phyloP scores from a whole-genome alignment of 1,140 invertebrate genomes.

The Drosophila yakuba region DNA sequence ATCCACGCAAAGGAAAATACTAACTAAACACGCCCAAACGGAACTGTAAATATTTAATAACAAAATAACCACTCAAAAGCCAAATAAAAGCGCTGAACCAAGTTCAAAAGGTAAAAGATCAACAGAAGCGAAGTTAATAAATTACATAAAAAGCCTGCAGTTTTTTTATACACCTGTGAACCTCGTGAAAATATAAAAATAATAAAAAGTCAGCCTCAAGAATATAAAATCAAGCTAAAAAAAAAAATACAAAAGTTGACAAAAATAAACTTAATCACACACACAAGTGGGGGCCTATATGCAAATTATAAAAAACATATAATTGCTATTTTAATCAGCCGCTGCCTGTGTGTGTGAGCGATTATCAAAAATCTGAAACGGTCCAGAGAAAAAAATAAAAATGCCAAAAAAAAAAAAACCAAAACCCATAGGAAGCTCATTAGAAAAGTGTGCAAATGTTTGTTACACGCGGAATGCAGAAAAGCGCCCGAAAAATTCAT shows the following conservation, averaged over 20 bases:
- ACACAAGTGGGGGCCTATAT: constrained; percentile 29
- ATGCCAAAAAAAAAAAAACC: background rate
- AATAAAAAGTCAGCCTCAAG: constrained; percentile 30
- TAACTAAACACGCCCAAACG: constrained; percentile 14
- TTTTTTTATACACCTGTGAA: constrained; percentile 37
- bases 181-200: constrained; percentile 24
- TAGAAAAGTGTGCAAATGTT: constrained; percentile 72
- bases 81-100: constrained; percentile 6
- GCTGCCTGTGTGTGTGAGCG: constrained; percentile 31
- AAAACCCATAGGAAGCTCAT: constrained; percentile 38
- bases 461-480: constrained; percentile 66
- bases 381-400: constrained; percentile 6
- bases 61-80: constrained; percentile 8
- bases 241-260: constrained; percentile 58
- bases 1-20: constrained; percentile 18
- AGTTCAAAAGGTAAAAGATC: constrained; percentile 40
- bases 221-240: constrained; percentile 23
- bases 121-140: constrained; percentile 28
- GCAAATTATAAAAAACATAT: constrained; percentile 43
- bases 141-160: constrained; percentile 47
- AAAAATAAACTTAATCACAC: constrained; percentile 77
- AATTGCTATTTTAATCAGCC: constrained; percentile 49
- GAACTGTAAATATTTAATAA: constrained; percentile 57
- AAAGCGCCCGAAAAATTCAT: constrained; percentile 41
- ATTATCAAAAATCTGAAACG: constrained; percentile 38